phyloP scores from a whole-genome alignment of 37 sponge, comb jelly and placozoan genomes.

The Theonella swinhoei region DNA sequence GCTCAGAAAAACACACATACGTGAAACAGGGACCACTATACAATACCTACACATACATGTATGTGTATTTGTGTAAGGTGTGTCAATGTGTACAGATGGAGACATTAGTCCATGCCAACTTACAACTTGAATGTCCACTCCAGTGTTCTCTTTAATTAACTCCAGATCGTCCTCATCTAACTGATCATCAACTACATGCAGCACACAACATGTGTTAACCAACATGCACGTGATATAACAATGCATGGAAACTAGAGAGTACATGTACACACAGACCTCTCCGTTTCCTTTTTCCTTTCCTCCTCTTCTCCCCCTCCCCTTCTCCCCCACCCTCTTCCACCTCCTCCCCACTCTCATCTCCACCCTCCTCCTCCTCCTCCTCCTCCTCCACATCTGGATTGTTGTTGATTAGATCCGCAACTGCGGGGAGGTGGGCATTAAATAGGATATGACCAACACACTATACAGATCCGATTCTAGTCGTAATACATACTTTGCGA shows the following conservation, averaged over 20 bases:
- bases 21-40: too few species aligned
- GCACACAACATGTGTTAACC: neutral
- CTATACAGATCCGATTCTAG: too few species aligned
- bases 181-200: slow-evolving; percentile 28
- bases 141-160: slow-evolving; percentile 65
- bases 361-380: slow-evolving; percentile 26
- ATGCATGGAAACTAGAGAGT: neutral
- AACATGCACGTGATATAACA: neutral
- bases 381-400: slow-evolving; percentile 39
- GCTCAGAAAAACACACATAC: too few species aligned
- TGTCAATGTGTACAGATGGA: too few species aligned
- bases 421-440: slow-evolving; percentile 19
- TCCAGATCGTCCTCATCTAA: slow-evolving; percentile 69
- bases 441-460: slow-evolving; percentile 5
- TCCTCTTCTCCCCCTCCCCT: slow-evolving; percentile 32
- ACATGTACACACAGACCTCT: neutral
- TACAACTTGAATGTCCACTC: slow-evolving; percentile 49
- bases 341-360: slow-evolving; percentile 26
- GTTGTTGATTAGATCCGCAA: slow-evolving; percentile 55
- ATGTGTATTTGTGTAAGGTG: too few species aligned
- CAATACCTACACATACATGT: too few species aligned
- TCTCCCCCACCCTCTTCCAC: slow-evolving; percentile 2
- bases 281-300: slow-evolving; percentile 14
- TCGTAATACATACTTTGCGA: neutral
- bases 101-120: neutral